These are phyloP conservation scores for Sarcophaga subvicina DNA, from an alignment of 2,888 invertebrate species.

Conservation along the genomic window DNA sequence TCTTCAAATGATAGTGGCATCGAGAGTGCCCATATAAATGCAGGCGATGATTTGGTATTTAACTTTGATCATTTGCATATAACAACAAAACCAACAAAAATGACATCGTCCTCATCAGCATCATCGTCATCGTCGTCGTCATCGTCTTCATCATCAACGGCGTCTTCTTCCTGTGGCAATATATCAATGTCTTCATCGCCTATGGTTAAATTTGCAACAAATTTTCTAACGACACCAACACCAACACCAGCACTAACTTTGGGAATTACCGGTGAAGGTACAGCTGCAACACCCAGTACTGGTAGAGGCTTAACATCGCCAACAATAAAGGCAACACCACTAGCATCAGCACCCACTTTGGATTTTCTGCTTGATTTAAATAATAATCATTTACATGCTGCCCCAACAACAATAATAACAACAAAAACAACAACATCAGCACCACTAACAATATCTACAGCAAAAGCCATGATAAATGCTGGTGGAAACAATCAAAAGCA, in stretches of 20 bases:
- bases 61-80: slow-evolving; percentile 80
- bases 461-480: slow-evolving; percentile 55
- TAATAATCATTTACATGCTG: slow-evolving; percentile 71
- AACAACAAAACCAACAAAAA: slow-evolving; percentile 65
- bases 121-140: slow-evolving; percentile 26
- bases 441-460: slow-evolving; percentile 59
- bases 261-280: not conserved
- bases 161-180: slow-evolving; percentile 64
- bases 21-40: slow-evolving; percentile 77
- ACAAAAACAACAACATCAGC: slow-evolving; percentile 57
- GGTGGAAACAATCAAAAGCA: slow-evolving; percentile 64
- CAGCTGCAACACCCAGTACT: slow-evolving; percentile 60
- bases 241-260: slow-evolving; percentile 17
- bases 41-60: slow-evolving; percentile 78
- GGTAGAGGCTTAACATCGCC: slow-evolving; percentile 64
- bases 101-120: slow-evolving; percentile 43
- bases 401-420: slow-evolving; percentile 55
- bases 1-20: slow-evolving; percentile 77
- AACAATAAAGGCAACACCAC: slow-evolving; percentile 56
- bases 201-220: slow-evolving; percentile 67
- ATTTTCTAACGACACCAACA: slow-evolving; percentile 63
- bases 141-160: slow-evolving; percentile 35
- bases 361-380: slow-evolving; percentile 76
- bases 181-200: slow-evolving; percentile 67
- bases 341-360: slow-evolving; percentile 73